Evolutionary conservation across 1,140 invertebrate genomes (phyloP).

Genomic region (Antheraea pernyi): DNA sequence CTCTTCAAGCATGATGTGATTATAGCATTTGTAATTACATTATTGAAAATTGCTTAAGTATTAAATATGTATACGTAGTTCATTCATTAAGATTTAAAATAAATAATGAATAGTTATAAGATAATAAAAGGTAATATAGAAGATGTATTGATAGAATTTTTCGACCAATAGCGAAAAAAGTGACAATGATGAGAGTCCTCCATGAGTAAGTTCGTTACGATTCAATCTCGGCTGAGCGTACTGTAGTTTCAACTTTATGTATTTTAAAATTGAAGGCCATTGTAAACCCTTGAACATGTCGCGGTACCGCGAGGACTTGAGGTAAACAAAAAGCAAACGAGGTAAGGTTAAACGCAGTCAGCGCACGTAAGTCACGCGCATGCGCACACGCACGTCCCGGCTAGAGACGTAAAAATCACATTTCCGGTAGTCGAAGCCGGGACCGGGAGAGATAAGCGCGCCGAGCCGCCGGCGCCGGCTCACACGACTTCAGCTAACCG

Average conservation of each 20-base stretch:
- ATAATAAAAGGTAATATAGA: no score
- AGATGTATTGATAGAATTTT: no score
- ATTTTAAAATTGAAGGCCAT: neutral
- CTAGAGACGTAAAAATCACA: conserved; percentile 28
- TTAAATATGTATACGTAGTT: no score
- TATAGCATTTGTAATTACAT: no score
- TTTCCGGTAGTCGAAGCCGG: conserved; percentile 26
- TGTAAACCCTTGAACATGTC: neutral
- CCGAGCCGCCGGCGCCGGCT: conserved; percentile 1
- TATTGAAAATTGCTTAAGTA: no score
- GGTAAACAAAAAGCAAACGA: neutral
- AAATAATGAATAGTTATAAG: no score
- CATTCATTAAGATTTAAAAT: no score
- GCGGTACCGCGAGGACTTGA: neutral
- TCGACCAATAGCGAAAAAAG: neutral
- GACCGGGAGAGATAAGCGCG: conserved; percentile 18
- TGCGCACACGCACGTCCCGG: conserved; percentile 19
- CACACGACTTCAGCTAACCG: conserved; percentile 4
- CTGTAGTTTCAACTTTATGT: neutral
- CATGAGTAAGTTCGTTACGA: neutral
- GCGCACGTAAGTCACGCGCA: conserved; percentile 16
- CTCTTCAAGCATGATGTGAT: no score
- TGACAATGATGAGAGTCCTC: neutral
- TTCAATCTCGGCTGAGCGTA: neutral
- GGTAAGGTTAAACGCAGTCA: neutral